These are phyloP conservation scores for Crambe crambe DNA, from an alignment of 37 sponge, comb jelly and placozoan genomes.

Conservation along the genomic window DNA sequence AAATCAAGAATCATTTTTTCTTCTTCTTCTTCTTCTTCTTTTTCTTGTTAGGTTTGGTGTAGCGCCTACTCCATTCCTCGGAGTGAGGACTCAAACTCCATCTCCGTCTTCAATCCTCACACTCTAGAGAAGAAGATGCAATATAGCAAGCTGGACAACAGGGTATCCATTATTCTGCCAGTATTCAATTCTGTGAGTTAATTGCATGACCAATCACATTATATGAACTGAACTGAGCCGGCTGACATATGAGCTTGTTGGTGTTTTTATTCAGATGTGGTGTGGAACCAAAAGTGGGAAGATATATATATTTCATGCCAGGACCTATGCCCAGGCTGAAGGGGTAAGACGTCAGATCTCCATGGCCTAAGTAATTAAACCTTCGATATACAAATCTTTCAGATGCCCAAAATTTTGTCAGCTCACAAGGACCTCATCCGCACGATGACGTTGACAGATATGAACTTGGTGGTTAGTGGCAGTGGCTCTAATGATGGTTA, in stretches of 20 bases:
- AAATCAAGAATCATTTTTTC: background rate
- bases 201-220: background rate
- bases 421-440: slow-evolving; percentile 76
- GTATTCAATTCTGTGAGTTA: slow-evolving; percentile 49
- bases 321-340: slow-evolving; percentile 20
- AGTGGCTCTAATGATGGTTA: slow-evolving; percentile 81
- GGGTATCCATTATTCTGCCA: slow-evolving; percentile 71
- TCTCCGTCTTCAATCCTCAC: slow-evolving; percentile 62
- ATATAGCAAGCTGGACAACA: slow-evolving; percentile 29
- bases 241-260: too few species aligned
- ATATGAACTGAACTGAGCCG: too few species aligned
- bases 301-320: slow-evolving; percentile 57
- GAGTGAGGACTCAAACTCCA: slow-evolving; percentile 20
- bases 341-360: too few species aligned
- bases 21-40: too few species aligned
- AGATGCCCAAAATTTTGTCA: slow-evolving; percentile 49
- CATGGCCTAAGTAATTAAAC: too few species aligned
- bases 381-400: too few species aligned
- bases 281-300: slow-evolving; percentile 83
- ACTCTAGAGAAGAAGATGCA: slow-evolving; percentile 22
- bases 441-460: slow-evolving; percentile 54
- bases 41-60: slow-evolving; percentile 67
- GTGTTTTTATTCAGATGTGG: slow-evolving; percentile 64
- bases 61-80: slow-evolving; percentile 42
- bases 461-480: slow-evolving; percentile 67